Conservation (phyloP, 2,888 invertebrate species). For the Drosophila kuntzei region DNA sequence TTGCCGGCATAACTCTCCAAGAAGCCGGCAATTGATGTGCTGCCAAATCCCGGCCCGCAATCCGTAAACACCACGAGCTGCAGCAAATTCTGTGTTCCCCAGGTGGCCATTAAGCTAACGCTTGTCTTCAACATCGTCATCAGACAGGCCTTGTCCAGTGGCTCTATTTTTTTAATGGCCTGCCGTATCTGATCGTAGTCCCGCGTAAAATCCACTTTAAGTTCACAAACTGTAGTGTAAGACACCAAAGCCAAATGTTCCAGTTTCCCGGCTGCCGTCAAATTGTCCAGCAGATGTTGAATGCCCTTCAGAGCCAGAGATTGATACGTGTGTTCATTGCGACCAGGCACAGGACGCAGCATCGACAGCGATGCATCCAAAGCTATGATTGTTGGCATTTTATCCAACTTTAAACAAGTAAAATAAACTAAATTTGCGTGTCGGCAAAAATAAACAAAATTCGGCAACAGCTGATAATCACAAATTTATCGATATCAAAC, state of each 20-base stretch:
- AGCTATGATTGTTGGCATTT: conserved; percentile 85
- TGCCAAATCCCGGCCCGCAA: conserved; percentile 88
- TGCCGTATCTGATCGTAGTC: conserved; percentile 93
- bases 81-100: conserved; percentile 95
- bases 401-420: background rate
- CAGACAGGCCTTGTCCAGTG: conserved; percentile 94
- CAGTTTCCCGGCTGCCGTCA: conserved; percentile 81
- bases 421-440: background rate
- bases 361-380: conserved; percentile 85
- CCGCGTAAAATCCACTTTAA: conserved; percentile 94
- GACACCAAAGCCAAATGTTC: conserved; percentile 82
- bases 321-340: conserved; percentile 84
- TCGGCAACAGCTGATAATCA: conserved; percentile 50
- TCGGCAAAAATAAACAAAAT: conserved; percentile 41
- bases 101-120: conserved; percentile 92
- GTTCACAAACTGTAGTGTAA: conserved; percentile 85
- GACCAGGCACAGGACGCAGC: conserved; percentile 83
- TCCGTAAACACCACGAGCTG: conserved; percentile 93
- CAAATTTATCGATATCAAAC: background rate
- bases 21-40: conserved; percentile 88
- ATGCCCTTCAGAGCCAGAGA: conserved; percentile 84
- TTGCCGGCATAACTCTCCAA: conserved; percentile 83
- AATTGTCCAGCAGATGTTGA: conserved; percentile 83
- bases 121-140: conserved; percentile 92
- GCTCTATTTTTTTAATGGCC: conserved; percentile 91